Conservation (phyloP, 2,888 invertebrate genomes). For the Arenicola marina region DNA sequence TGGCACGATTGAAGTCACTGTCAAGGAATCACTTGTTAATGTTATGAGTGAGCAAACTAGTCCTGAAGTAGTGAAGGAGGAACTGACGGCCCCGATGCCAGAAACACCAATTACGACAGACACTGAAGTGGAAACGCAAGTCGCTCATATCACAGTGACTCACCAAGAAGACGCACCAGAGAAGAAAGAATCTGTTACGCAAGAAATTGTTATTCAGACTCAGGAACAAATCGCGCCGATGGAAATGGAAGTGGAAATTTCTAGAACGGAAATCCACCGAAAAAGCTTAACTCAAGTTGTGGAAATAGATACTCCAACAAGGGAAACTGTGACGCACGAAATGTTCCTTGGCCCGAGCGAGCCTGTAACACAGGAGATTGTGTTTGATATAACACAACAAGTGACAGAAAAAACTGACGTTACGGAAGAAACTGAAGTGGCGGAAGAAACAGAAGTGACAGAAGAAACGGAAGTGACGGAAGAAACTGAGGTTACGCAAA, state of each 20-base stretch:
- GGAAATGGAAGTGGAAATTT: not conserved
- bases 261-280: slow-evolving; percentile 1
- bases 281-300: not conserved
- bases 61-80: not conserved
- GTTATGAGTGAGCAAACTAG: not conserved
- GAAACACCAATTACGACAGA: not conserved
- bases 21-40: not conserved
- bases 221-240: not conserved
- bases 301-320: not conserved
- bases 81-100: not conserved
- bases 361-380: not conserved
- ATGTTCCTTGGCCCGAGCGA: not conserved
- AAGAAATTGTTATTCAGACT: not conserved
- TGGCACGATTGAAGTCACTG: not conserved
- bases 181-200: not conserved
- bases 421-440: not conserved
- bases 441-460: slow-evolving; percentile 14
- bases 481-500: slow-evolving; percentile 9
- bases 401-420: not conserved
- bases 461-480: slow-evolving; percentile 3
- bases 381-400: slow-evolving; percentile 6
- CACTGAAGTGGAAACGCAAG: not conserved
- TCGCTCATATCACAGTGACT: not conserved
- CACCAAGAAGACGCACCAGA: not conserved
- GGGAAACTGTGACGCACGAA: not conserved